Evolutionary conservation across 2,797 vertebrate genomes (phyloP), one percentile per base, ranked within the genome.

Genomic region (Hirundo rustica): DNA sequence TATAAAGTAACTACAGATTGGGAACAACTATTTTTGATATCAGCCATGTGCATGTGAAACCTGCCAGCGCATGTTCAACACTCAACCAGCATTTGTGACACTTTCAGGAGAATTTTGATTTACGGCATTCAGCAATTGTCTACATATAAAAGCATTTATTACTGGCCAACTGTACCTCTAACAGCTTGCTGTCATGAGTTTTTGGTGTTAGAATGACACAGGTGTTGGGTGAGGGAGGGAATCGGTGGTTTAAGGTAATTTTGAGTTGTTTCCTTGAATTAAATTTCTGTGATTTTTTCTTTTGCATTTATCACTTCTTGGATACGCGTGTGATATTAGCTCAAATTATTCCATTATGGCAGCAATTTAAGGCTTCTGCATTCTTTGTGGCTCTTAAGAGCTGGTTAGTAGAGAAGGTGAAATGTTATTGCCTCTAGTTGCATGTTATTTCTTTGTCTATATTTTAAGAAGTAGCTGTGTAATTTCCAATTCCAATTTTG

Each of bases 1-100:
- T 68, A 27, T 26, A 75, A 75, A 89, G 23, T 78, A 75, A 85
- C 47, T 72, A n/a, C 71, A 85, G 81, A 61, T 23, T 61, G 50
- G 53, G 71, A 38, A 55, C 25, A 80, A 55, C 79, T 92, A 44
- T 85, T 95, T 94, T 62, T 88, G 23, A 11, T 86, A 60, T 36
- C 65, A 80, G 20, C 65, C 76, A 77, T 7, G 18, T 51, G 68
- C 51, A 6, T 14, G 7, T 36, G 60, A 91, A 91, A 50, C 62
- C 47, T 81, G 62, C 89, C 58, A 68, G 38, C 22, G 16, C 4
- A 0, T 27, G 27, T 85, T 88, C 60, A 79, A 47, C n/a, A 25
- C 40, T 80, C 8, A 10, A 3, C 25, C 9, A 48, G 16, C 23
- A 44, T 45, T 94, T 78, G 38, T 85, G 75, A 57, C 72, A 66